A percentile compares a stretch with the other conserved stretches of the same genome.
These are phyloP conservation scores for Drosophila pseudotalamancana DNA, from an alignment of 2,888 invertebrate genomes.

Conservation along the genomic window DNA sequence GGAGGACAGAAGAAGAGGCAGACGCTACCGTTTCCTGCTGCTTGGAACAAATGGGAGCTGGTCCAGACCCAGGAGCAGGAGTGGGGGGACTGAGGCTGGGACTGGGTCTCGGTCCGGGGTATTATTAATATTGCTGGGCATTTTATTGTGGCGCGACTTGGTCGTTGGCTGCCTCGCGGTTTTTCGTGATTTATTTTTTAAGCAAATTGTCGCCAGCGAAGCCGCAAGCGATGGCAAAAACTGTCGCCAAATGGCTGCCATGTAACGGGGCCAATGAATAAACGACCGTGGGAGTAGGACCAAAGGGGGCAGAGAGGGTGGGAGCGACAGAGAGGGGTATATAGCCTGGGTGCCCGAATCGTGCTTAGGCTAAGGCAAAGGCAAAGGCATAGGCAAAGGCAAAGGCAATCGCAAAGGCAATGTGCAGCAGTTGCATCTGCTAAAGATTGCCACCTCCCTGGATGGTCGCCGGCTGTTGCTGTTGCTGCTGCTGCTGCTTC, in stretches of 20 bases:
- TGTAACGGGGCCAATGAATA: constrained; percentile 75
- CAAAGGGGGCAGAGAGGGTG: constrained; percentile 23
- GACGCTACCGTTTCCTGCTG: constrained; percentile 35
- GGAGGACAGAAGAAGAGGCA: constrained; percentile 13
- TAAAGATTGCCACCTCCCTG: constrained; percentile 67
- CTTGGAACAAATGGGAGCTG: constrained; percentile 23
- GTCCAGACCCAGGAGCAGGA: neutral
- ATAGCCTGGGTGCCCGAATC: constrained; percentile 37
- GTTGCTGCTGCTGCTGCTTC: constrained; percentile 11
- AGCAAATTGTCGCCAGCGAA: constrained; percentile 79
- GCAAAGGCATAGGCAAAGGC: too few relatives aligned
- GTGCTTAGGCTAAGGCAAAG: constrained; percentile 47
- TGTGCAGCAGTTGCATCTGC: constrained; percentile 63
- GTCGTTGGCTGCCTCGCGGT: constrained; percentile 59
- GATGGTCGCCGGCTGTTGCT: constrained; percentile 20
- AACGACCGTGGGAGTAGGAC: constrained; percentile 55
- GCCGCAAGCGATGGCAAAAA: constrained; percentile 59
- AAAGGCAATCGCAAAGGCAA: too few relatives aligned
- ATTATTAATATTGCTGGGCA: constrained; percentile 67
- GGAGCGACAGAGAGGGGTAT: constrained; percentile 3
- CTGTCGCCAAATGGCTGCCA: constrained; percentile 78
- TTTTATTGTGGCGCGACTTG: constrained; percentile 62
- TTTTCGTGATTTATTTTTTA: constrained; percentile 82
- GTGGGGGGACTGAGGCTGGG: neutral
- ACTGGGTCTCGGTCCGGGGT: constrained; percentile 4